Evolutionary conservation across 2,797 vertebrate species (phyloP), one percentile per base, ranked within the genome.

Genomic region (Borostomias antarcticus): DNA sequence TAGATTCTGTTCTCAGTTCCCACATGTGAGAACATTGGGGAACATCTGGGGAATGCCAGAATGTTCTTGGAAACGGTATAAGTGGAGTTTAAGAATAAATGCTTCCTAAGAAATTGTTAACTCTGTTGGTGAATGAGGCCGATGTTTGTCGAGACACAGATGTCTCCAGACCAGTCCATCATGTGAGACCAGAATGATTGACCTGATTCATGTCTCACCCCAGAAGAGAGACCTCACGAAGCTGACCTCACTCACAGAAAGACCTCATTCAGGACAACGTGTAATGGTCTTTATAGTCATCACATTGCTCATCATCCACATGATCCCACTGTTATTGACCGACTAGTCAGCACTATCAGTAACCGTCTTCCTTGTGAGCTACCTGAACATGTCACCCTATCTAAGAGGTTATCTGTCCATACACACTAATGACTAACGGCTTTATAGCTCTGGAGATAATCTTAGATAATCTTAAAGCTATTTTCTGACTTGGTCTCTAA

Each of bases 131-230:
- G 57, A 29, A 45, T 1, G 19, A n/a, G 45, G 28, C 33, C 48
- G 19, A 5, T 64, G 62, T 57, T 66, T 50, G 3, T 50, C 58
- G 58, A 30, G 3, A 47, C 19, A 64, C 40, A 28, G n/a, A 28
- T 40, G 51, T 58, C 43, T 35, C 15, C 19, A 66, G 54, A 19
- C 19, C 17, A 50, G 53, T 66, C 35, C 13, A 58, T 52, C 32
- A 25, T 48, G 43, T 33, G 5, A 45, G 53, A 48, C n/a, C 28
- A 23, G 33, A 60, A 52, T 59, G 57, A 40, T 40, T 67, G 45
- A 43, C 57, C 45, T 67, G 23, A 67, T 60, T 67, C 15, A 52
- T 43, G 11, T 26, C 23, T 26, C 28, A 26, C 13, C 19, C 8
- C 40, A 45, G n/a, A 17, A 45, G n/a, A 45, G n/a, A 3, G 15